Base-by-base conservation (phyloP, 2,888 invertebrate genomes). In the Polydrusus cervinus region DNA sequence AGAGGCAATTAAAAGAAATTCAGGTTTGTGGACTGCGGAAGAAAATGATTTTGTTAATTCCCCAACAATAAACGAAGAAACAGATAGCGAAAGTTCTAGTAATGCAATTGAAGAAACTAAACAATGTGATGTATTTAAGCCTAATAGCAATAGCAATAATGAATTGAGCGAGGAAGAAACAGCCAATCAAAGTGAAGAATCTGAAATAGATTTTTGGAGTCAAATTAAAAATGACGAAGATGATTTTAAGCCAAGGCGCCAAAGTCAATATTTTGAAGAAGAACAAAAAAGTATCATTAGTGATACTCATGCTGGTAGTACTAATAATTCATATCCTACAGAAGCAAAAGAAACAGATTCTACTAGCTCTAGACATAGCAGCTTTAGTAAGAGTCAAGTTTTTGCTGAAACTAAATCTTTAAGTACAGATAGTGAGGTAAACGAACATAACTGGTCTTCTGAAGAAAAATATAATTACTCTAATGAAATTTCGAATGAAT, bases 351-450 rank as follows among this genome's bases (percentile, higher is more conserved):
- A 69, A 14, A 43, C 10, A 18, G 51, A 80, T 81, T 86, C 85
- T 79, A 75, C 84, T 83, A 81, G 82, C 82, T 86, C 86, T 85
- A 85, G 81, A 38, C 75, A 82, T 82, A 85, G 84, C 80, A 87
- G 85, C 80, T 82, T 74, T 68, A 82, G 83, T 79, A 80, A 80
- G 82, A 84, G 84, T 76, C 76, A 25, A n/a, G 43, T 6, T 25
- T 18, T 30, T 65, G n/a, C 38, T 78, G 49, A 69, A 20, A 65
- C 62, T 57, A 64, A 74, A 68, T 71, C 71, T 49, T 16, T 40
- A 49, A 47, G 67, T 34, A 55, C 66, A 25, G 57, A 64, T 20
- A 47, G n/a, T 38, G 70, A 69, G 34, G 18, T 10, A 16, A 38
- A 38, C 14, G 11, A 60, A 16, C 38, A 18, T 10, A 38, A 38